A percentile compares a stretch with the other conserved stretches of the same genome.
phyloP scores from a whole-genome alignment of 2,113 vertebrate genomes.

The Talpa occidentalis region DNA sequence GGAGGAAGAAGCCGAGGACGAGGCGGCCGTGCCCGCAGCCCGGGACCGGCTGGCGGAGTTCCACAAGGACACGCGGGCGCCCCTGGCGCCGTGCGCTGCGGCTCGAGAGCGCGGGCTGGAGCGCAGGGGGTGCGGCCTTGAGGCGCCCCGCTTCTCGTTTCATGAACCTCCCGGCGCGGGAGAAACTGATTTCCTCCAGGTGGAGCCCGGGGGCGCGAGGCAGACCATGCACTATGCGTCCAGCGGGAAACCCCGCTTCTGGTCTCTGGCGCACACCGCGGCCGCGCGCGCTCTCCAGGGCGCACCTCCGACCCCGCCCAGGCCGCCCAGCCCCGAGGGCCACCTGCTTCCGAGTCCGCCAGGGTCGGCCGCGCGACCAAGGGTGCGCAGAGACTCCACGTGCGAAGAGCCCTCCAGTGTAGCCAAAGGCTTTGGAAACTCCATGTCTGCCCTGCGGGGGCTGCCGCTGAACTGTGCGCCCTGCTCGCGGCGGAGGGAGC shows the following conservation, averaged over 20 bases:
- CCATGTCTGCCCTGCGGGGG: slow-evolving; percentile 88
- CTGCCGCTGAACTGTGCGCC: slow-evolving; percentile 90
- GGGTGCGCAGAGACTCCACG: slow-evolving; percentile 81
- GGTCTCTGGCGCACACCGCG: slow-evolving; percentile 95
- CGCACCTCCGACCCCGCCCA: slow-evolving; percentile 81
- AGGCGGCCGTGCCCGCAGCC: slow-evolving; percentile 82
- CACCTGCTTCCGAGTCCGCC: slow-evolving; percentile 83
- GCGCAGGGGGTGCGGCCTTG: slow-evolving; percentile 87
- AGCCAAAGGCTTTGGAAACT: slow-evolving; percentile 87
- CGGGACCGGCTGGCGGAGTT: slow-evolving; percentile 89
- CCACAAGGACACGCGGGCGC: slow-evolving; percentile 84
- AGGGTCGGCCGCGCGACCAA: slow-evolving; percentile 75
- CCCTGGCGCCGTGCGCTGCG: slow-evolving; percentile 73
- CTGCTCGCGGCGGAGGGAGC: slow-evolving; percentile 87
- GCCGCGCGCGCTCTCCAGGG: slow-evolving; percentile 85
- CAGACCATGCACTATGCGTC: slow-evolving; percentile 85
- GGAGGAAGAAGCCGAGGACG: slow-evolving; percentile 89
- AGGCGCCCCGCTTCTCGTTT: slow-evolving; percentile 85
- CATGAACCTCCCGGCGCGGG: slow-evolving; percentile 79
- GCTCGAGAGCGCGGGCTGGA: slow-evolving; percentile 71
- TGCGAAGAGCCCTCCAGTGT: slow-evolving; percentile 84
- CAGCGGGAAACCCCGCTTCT: slow-evolving; percentile 93
- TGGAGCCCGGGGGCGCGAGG: slow-evolving; percentile 71
- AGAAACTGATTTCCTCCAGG: slow-evolving; percentile 84
- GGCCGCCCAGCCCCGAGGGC: slow-evolving; percentile 87